Evolutionary conservation across 2,888 invertebrate species (phyloP).

Genomic region (Coenonympha arcania): DNA sequence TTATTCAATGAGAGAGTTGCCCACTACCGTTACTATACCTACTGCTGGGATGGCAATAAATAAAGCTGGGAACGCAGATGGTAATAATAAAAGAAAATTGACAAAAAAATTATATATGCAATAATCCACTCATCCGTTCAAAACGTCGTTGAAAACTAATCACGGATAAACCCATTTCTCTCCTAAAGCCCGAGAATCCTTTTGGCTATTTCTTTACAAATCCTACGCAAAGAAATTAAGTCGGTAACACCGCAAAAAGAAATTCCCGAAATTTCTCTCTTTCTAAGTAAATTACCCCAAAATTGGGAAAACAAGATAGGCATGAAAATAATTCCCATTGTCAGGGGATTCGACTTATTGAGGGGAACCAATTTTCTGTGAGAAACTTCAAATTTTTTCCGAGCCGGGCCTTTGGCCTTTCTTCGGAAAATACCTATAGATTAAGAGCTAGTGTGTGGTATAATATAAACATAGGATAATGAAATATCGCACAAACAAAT

Average conservation of each 20-base stretch:
- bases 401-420: not conserved
- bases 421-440: not conserved
- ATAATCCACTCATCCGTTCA: not conserved
- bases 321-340: slow-evolving; percentile 60
- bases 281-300: slow-evolving; percentile 50
- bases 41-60: too few relatives aligned
- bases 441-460: not conserved
- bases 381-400: slow-evolving; percentile 40
- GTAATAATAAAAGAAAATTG: too few relatives aligned
- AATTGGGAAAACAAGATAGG: slow-evolving; percentile 62
- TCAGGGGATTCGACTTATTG: slow-evolving; percentile 60
- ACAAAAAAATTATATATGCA: too few relatives aligned
- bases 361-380: slow-evolving; percentile 54
- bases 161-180: not conserved
- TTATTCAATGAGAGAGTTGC: too few relatives aligned
- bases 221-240: slow-evolving; percentile 15
- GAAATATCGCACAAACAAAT: too few relatives aligned
- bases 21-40: too few relatives aligned
- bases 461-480: too few relatives aligned
- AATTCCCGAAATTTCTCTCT: slow-evolving; percentile 25
- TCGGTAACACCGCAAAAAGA: slow-evolving; percentile 10
- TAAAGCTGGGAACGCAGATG: too few relatives aligned
- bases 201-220: slow-evolving; percentile 3
- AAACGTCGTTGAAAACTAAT: not conserved
- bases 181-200: not conserved